A percentile compares a stretch with the other conserved stretches of the same genome.
Evolutionary conservation across 2,113 vertebrate genomes (phyloP).

Genomic region (Lepisosteus oculatus): DNA sequence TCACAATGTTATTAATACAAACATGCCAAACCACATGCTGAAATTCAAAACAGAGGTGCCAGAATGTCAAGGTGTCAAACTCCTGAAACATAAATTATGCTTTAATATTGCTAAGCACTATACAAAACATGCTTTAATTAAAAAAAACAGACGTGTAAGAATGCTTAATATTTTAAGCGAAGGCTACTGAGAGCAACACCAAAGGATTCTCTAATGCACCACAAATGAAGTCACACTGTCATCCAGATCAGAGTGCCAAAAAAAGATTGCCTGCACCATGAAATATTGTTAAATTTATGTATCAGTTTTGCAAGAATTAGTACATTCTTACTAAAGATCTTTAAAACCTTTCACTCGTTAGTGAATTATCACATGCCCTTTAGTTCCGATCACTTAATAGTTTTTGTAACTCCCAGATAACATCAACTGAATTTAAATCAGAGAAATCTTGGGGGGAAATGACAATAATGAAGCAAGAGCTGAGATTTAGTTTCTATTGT

Average conservation of each 20-base stretch:
- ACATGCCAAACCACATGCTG: slow-evolving; percentile 74
- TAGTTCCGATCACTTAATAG: too few species aligned
- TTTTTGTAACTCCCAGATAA: too few species aligned
- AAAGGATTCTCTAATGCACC: slow-evolving; percentile 32
- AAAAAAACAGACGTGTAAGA: slow-evolving; percentile 43
- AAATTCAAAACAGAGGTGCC: slow-evolving; percentile 73
- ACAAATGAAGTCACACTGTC: slow-evolving; percentile 36
- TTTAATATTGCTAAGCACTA: slow-evolving; percentile 69
- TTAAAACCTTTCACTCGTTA: too few species aligned
- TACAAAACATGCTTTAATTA: slow-evolving; percentile 52
- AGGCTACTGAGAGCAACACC: slow-evolving; percentile 40
- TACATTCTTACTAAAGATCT: too few species aligned
- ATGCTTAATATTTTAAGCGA: slow-evolving; percentile 51
- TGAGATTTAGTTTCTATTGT: too few species aligned
- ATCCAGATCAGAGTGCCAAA: slow-evolving; percentile 29
- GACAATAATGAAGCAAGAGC: too few species aligned
- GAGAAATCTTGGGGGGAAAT: too few species aligned
- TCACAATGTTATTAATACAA: slow-evolving; percentile 78
- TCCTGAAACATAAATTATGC: slow-evolving; percentile 68
- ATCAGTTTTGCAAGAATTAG: too few species aligned
- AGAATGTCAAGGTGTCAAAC: slow-evolving; percentile 72
- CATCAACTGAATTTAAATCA: too few species aligned
- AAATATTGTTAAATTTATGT: too few species aligned
- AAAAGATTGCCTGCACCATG: slow-evolving; percentile 40
- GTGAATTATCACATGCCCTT: too few species aligned